Evolutionary conservation across 2,888 invertebrate species (phyloP).

Genomic region (Leucania comma): DNA sequence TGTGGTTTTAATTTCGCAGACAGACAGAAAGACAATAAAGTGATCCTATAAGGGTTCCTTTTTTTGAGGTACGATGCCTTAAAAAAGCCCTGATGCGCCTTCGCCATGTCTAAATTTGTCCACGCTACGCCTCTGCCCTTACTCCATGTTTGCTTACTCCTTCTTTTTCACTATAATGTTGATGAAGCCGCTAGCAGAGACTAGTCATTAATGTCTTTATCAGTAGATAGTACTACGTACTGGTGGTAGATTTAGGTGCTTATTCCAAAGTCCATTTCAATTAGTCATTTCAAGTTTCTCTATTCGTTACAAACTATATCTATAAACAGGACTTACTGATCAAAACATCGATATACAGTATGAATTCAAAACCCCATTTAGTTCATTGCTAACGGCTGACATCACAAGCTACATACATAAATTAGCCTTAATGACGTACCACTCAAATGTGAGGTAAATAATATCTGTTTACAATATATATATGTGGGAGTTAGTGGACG

Average conservation of each 20-base stretch:
- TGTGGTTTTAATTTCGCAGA: no score
- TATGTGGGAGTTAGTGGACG: conserved; percentile 20
- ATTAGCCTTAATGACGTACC: conserved; percentile 50
- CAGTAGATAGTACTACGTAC: no score
- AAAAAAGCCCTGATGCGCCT: no score
- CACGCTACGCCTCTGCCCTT: no score
- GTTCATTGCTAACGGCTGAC: conserved; percentile 18
- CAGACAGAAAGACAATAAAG: no score
- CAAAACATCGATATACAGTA: not conserved
- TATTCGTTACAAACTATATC: not conserved
- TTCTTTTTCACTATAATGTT: no score
- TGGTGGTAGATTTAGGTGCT: not conserved
- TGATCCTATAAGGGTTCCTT: no score
- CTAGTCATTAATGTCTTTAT: no score
- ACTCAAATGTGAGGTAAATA: conserved; percentile 55
- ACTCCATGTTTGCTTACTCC: no score
- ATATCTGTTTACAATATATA: conserved; percentile 17
- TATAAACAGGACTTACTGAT: not conserved
- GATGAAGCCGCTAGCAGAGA: no score
- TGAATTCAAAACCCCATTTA: conserved; percentile 19
- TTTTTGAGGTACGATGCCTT: no score
- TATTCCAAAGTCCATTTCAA: not conserved
- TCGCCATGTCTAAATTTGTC: no score
- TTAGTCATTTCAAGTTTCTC: not conserved
- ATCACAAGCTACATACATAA: conserved; percentile 45